Percentiles rank a stretch among this genome's conserved stretches.
Evolutionary conservation across 2,113 vertebrate species (phyloP).

Genomic region (Pipra filicauda): DNA sequence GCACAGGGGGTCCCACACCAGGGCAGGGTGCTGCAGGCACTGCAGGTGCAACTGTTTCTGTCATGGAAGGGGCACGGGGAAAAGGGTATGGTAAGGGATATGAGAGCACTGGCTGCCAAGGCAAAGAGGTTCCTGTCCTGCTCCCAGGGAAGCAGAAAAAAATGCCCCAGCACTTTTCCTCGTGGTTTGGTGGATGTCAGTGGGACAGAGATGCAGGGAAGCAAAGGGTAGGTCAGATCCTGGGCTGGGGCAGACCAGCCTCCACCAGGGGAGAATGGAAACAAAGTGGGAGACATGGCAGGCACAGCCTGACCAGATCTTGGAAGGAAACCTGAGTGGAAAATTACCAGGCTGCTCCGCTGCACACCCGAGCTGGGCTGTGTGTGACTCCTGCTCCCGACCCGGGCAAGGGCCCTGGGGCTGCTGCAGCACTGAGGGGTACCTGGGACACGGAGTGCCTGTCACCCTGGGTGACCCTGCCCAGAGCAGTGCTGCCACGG

Average conservation of each 20-base stretch:
- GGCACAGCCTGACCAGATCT: background rate
- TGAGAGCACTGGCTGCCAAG: background rate
- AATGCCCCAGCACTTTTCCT: background rate
- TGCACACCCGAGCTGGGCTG: background rate
- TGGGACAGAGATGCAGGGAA: background rate
- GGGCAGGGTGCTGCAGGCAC: background rate
- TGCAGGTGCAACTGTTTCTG: background rate
- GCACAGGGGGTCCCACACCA: background rate
- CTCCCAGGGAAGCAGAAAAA: background rate
- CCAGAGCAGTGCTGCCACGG: background rate
- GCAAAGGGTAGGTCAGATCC: background rate
- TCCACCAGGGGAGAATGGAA: background rate
- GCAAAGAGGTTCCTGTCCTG: background rate
- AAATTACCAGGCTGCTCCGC: conserved; percentile 55
- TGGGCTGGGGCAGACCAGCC: rapidly evolving
- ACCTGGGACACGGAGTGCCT: background rate
- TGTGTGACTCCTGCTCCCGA: background rate
- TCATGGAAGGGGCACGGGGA: background rate
- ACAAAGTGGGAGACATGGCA: background rate
- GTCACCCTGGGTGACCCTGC: background rate
- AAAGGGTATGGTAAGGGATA: background rate
- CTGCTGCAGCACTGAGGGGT: background rate
- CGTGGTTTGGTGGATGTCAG: rapidly evolving
- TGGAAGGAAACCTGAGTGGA: conserved; percentile 54
- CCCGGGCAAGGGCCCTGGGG: background rate